Conservation (phyloP, 2,113 vertebrate species). For the Axis porcinus region DNA sequence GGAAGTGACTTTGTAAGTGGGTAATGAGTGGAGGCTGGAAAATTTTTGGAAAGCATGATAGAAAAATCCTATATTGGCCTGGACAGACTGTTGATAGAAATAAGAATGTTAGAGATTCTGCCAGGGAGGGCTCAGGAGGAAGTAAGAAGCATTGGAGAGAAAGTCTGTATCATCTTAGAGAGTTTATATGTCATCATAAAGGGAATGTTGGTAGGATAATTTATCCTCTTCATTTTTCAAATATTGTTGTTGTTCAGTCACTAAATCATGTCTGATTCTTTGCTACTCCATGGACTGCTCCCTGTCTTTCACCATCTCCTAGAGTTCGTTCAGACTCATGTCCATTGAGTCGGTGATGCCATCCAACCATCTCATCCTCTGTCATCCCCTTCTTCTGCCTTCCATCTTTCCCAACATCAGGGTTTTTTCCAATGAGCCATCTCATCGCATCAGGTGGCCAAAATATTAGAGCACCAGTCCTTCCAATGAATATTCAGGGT, state of each 20-base stretch:
- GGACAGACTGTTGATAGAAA: neutral
- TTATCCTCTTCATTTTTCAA: neutral
- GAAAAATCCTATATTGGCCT: neutral
- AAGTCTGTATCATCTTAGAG: neutral
- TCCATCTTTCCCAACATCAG: neutral
- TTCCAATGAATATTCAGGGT: neutral
- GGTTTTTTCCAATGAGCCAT: neutral
- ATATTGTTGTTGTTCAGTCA: neutral
- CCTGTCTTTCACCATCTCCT: neutral
- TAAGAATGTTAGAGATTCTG: neutral
- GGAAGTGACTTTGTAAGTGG: neutral
- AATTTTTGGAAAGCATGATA: neutral
- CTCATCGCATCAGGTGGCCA: neutral
- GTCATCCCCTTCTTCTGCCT: neutral
- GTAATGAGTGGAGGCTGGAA: neutral
- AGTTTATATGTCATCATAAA: neutral
- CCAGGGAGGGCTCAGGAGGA: neutral
- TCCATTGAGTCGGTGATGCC: neutral
- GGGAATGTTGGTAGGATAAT: neutral
- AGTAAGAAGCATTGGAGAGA: neutral
- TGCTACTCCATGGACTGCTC: neutral
- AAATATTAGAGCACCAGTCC: neutral
- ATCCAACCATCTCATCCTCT: neutral
- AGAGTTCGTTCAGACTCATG: neutral
- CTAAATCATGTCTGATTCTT: neutral